These are phyloP conservation scores for Parnassius glacialis DNA, from an alignment of 2,888 invertebrate species.

Conservation along the genomic window DNA sequence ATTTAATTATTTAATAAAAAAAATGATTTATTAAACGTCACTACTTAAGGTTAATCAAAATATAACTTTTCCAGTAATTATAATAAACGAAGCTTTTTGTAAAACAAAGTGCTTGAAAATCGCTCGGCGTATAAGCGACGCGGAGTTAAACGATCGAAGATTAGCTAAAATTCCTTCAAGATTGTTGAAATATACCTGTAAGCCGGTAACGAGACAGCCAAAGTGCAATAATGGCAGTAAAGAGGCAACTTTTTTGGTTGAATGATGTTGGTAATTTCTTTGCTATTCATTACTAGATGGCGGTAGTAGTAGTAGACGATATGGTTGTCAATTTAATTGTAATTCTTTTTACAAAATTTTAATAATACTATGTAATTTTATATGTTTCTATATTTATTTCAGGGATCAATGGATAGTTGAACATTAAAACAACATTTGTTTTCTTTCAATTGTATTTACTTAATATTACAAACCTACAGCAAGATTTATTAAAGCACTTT, in stretches of 20 bases:
- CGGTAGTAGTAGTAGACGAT: conserved; percentile 21
- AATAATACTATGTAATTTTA: background rate
- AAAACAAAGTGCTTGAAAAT: conserved; percentile 53
- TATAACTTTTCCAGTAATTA: conserved; percentile 51
- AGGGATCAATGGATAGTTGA: background rate
- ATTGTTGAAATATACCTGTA: conserved; percentile 33
- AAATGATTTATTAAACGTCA: no score
- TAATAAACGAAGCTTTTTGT: conserved; percentile 63
- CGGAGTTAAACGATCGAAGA: conserved; percentile 43
- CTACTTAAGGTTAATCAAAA: no score
- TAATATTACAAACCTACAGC: conserved; percentile 24
- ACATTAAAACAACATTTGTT: conserved; percentile 29
- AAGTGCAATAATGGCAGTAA: conserved; percentile 26
- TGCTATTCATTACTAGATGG: conserved; percentile 38
- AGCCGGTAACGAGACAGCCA: conserved; percentile 31
- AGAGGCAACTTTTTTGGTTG: conserved; percentile 12
- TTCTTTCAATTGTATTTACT: conserved; percentile 34
- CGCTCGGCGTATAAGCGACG: conserved; percentile 38
- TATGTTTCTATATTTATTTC: background rate
- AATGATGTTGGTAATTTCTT: conserved; percentile 5
- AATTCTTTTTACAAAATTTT: background rate
- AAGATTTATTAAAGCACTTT: conserved; percentile 57
- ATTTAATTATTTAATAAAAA: no score
- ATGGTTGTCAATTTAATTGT: background rate
- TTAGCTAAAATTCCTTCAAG: conserved; percentile 18